Percentiles rank a stretch among this genome's conserved stretches.
Evolutionary conservation across 2,113 vertebrate species (phyloP).

Genomic region (Triplophysa rosa): DNA sequence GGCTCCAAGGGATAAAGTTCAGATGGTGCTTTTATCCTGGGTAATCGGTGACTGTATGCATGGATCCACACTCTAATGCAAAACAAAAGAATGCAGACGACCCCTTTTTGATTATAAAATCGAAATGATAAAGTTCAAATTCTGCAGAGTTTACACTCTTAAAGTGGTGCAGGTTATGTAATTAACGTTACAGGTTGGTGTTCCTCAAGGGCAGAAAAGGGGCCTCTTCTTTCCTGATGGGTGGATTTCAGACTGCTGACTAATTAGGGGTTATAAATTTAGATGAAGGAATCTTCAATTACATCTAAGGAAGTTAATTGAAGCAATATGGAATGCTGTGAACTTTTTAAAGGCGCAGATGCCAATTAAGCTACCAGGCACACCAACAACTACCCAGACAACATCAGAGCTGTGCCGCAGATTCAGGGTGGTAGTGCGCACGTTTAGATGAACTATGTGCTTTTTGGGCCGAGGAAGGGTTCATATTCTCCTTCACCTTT

Average conservation of each 20-base stretch:
- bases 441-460: neutral
- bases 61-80: neutral
- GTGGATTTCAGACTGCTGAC: neutral
- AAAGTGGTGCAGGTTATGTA: conserved; percentile 29
- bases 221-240: neutral
- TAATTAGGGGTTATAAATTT: conserved; percentile 17
- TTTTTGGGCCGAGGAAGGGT: conserved; percentile 24
- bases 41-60: neutral
- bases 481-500: conserved; percentile 41
- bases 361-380: neutral
- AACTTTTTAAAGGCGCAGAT: neutral
- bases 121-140: neutral
- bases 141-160: neutral
- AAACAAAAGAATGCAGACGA: neutral
- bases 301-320: neutral
- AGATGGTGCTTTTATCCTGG: conserved; percentile 15
- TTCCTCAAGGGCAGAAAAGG: conserved; percentile 9
- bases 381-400: neutral
- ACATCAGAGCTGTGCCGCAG: neutral
- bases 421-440: neutral
- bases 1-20: conserved; percentile 41
- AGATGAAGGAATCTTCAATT: neutral
- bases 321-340: neutral
- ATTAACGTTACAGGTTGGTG: conserved; percentile 28
- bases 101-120: neutral